Base-by-base conservation (phyloP, 2,888 invertebrate species). In the Oxytorus armatus region DNA sequence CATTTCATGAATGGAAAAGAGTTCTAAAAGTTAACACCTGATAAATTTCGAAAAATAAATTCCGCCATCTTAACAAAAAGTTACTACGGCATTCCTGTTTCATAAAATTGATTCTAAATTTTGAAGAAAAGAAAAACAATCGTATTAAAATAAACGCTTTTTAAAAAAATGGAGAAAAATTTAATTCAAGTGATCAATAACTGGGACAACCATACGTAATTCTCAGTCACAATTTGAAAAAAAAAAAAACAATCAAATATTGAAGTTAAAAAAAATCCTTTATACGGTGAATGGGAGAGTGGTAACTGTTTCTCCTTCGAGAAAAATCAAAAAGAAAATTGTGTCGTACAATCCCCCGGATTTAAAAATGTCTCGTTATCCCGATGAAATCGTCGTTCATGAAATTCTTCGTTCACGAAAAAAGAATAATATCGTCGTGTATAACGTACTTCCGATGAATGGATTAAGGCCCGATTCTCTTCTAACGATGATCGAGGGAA, bases 381-480 rank as follows among this genome's bases (percentile, higher is more conserved):
- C 18, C 36, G 8, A 3, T 16, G 23, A 39, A 21, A 39, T 39
- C 5, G n/a, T n/a, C n/a, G n/a, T n/a, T n/a, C n/a, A n/a, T n/a
- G n/a, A n/a, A n/a, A n/a, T n/a, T 39, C 10, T 39, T 10, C 39
- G 14, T 8, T 10, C 1, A 36, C 10, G 10, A 36, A 36, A 36
- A 36, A 36, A 36, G 10, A 36, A 36, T 8, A 36, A 36, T 8
- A 36, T n/a, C n/a, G n/a, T n/a, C n/a, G n/a, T n/a, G n/a, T n/a
- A n/a, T n/a, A 70, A 95, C 96, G 92, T 96, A 97, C 97, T 97
- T 95, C 97, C 97, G 91, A 97, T 96, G 90, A 96, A 95, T 86
- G 96, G 96, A 91, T 96, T 96, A 92, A 95, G 94, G 83, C 94
- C 94, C 91, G 96, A 95, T 90, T 96, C 96, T 86, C 95, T 94